A percentile compares a stretch with the other conserved stretches of the same genome.
Conservation (phyloP, 2,113 vertebrate species). For the Tor tambroides region DNA sequence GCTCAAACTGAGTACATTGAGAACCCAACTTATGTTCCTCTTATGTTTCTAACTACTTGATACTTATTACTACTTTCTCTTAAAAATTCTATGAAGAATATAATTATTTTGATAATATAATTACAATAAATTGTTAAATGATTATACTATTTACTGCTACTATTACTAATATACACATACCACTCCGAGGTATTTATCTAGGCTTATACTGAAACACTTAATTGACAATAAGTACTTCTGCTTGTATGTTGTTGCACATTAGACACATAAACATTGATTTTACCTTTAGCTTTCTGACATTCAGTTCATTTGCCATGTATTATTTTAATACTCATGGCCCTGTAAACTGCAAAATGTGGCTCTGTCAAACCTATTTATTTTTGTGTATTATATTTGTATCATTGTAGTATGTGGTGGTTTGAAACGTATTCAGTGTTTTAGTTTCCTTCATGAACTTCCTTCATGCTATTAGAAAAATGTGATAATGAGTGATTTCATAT, state of each 20-base stretch:
- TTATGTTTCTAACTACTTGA: background rate
- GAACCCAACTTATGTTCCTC: background rate
- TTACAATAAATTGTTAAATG: background rate
- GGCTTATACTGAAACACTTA: background rate
- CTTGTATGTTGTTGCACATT: background rate
- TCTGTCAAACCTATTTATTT: too few relatives aligned
- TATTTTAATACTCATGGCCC: too few relatives aligned
- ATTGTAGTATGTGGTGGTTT: background rate
- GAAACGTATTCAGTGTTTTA: background rate
- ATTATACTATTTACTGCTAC: background rate
- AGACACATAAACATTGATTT: background rate
- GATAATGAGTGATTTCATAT: background rate
- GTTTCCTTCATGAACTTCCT: background rate
- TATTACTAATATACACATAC: background rate
- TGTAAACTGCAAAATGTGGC: too few relatives aligned
- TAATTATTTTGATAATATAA: background rate
- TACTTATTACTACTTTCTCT: background rate
- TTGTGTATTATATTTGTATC: too few relatives aligned
- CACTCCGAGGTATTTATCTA: background rate
- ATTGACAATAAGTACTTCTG: background rate
- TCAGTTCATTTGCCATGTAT: background rate
- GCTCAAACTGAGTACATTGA: background rate
- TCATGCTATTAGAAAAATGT: background rate
- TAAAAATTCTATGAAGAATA: background rate
- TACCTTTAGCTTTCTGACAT: background rate